Evolutionary conservation across 2,888 invertebrate genomes (phyloP), one percentile per base, ranked within the genome.

Genomic region (Cartodere bifasciata): DNA sequence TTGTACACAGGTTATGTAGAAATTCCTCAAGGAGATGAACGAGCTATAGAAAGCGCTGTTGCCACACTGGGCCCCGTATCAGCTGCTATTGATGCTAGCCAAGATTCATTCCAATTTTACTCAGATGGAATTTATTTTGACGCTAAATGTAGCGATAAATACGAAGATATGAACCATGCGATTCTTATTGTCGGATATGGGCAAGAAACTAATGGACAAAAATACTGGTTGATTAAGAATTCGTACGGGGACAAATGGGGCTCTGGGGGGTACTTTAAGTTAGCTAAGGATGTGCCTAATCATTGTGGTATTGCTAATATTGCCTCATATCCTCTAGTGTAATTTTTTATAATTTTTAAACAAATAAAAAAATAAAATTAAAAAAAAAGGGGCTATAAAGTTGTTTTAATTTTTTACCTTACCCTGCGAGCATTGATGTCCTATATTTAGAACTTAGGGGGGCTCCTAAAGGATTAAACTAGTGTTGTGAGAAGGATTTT

Each of bases 81-180:
- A 9, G 78, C 86, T 28, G 87, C 85, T 47, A 87, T 90, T 52
- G 87, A 91, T 65, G 90, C 90, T 36, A 75, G 77, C 16, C 80
- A 76, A 44, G 23, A 35, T 9, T 31, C 38, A 39, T 87, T 90
- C 74, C 86, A 87, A 62, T 76, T 83, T 55, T 88, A 88, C 61
- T 68, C 70, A 7, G 61, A 67, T 43, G 83, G 82, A 23, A 72
- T 90, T 34, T 90, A 88, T 63, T 71, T 68, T 51, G 86, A 86
- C 42, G 70, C 72, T 28, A 57, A 70, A 24, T 90, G 90, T 62
- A 32, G 36, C 5, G 40, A 42, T 16, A 70, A 74, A 41, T 46
- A 67, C 1, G 53, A 64, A 20, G 60, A 67, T 38, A 64, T 88
- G 24, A 86, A 88, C 62, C 90, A 90, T 49, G 88, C 83, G 38